Evolutionary conservation across 2,888 invertebrate genomes (phyloP).

Genomic region (Allophyes oxyacanthae): DNA sequence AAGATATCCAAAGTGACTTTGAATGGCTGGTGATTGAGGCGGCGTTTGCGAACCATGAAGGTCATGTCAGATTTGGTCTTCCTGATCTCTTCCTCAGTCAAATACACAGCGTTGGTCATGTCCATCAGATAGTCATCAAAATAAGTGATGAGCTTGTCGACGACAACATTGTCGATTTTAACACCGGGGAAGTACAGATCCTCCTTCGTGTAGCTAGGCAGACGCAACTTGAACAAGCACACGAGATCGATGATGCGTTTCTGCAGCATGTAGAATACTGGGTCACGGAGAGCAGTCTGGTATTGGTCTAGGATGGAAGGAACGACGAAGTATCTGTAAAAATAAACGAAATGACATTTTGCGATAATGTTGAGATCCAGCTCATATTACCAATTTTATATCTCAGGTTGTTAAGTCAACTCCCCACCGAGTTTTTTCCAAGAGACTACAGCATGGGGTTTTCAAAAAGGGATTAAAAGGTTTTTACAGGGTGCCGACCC

Average conservation of each 20-base stretch:
- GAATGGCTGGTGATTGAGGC: conserved; percentile 91
- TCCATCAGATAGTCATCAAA: conserved; percentile 92
- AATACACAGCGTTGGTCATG: conserved; percentile 89
- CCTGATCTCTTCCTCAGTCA: conserved; percentile 83
- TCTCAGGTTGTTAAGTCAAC: too few species aligned
- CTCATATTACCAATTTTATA: neutral
- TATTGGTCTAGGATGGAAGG: conserved; percentile 91
- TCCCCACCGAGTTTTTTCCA: too few species aligned
- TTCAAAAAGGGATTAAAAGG: too few species aligned
- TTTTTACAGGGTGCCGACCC: too few species aligned
- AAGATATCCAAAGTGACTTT: conserved; percentile 87
- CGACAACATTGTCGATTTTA: conserved; percentile 90
- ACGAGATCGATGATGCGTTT: conserved; percentile 89
- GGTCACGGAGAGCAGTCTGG: conserved; percentile 92
- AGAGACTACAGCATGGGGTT: too few species aligned
- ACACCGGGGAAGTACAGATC: conserved; percentile 91
- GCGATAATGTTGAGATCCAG: neutral
- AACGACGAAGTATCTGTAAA: conserved; percentile 82
- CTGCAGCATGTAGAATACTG: conserved; percentile 92
- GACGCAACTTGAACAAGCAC: conserved; percentile 89
- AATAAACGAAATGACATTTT: conserved; percentile 17
- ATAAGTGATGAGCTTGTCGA: conserved; percentile 91
- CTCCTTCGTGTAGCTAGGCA: conserved; percentile 90
- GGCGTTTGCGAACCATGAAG: conserved; percentile 89
- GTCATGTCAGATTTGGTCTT: conserved; percentile 83